Conservation (phyloP, 2,113 vertebrate species). For the Isurus oxyrinchus region DNA sequence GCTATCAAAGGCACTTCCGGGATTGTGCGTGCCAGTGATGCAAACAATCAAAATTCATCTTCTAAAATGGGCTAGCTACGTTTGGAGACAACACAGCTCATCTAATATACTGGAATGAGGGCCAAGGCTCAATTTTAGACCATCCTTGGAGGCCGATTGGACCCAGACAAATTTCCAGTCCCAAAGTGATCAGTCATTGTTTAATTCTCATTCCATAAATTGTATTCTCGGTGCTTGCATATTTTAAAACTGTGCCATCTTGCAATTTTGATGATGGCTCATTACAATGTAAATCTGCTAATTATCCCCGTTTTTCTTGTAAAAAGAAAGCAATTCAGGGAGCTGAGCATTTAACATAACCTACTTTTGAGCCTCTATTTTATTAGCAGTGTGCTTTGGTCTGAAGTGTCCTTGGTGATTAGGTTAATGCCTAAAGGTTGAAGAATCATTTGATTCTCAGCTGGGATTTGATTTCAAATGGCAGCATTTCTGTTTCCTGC, state of each 20-base stretch:
- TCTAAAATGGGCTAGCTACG: background rate
- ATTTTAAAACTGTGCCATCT: background rate
- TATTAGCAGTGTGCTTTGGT: background rate
- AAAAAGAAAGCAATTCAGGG: background rate
- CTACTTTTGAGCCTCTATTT: background rate
- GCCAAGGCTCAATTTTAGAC: background rate
- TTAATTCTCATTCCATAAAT: background rate
- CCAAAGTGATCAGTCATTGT: background rate
- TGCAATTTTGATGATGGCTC: background rate
- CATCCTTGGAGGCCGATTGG: background rate
- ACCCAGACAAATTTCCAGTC: background rate
- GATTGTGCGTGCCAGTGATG: too few relatives aligned
- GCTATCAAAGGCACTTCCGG: background rate
- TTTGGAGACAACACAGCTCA: background rate
- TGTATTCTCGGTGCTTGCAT: background rate
- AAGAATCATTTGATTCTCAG: slow-evolving; percentile 30
- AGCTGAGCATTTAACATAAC: slow-evolving; percentile 13
- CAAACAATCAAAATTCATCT: background rate
- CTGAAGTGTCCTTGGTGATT: background rate
- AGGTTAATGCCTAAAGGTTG: slow-evolving; percentile 2
- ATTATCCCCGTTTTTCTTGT: slow-evolving; percentile 30
- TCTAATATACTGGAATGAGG: too few relatives aligned
- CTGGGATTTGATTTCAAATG: background rate
- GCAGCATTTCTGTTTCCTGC: background rate
- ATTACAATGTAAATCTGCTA: background rate